A percentile compares a stretch with the other conserved stretches of the same genome.
phyloP scores from a whole-genome alignment of 2,888 invertebrate species.

The Lapara coniferarum region DNA sequence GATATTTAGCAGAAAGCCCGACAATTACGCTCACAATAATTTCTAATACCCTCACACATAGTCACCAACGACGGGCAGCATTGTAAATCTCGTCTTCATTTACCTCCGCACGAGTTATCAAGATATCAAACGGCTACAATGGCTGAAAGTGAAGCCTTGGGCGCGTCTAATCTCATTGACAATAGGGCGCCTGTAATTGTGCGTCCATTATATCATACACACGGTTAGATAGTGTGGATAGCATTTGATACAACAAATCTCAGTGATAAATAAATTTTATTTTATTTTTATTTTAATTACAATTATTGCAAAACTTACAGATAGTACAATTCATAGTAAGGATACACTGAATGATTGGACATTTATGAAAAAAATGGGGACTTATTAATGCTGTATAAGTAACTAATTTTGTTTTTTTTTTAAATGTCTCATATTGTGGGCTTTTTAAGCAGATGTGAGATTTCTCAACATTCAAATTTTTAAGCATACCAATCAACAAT shows the following conservation, averaged over 20 bases:
- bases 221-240: neutral
- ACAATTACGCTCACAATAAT: neutral
- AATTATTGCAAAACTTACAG: too few relatives aligned
- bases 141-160: conserved; percentile 32
- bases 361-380: too few relatives aligned
- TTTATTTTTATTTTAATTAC: too few relatives aligned
- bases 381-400: too few relatives aligned
- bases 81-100: conserved; percentile 18
- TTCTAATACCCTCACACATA: conserved; percentile 9
- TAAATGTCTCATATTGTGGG: too few relatives aligned
- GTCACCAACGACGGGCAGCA: conserved; percentile 4
- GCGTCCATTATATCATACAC: conserved; percentile 28
- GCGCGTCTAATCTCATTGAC: conserved; percentile 49
- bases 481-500: too few relatives aligned
- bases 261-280: too few relatives aligned
- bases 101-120: conserved; percentile 5
- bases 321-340: too few relatives aligned
- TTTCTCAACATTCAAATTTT: too few relatives aligned
- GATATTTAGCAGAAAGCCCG: conserved; percentile 7
- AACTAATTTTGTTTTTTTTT: too few relatives aligned
- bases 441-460: too few relatives aligned
- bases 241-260: neutral
- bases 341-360: too few relatives aligned
- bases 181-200: conserved; percentile 50
- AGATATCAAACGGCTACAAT: conserved; percentile 31